A percentile compares a stretch with the other conserved stretches of the same genome.
phyloP scores from a whole-genome alignment of 92 coral and sea anemone genomes.

The Umimayanthus chanpuru region DNA sequence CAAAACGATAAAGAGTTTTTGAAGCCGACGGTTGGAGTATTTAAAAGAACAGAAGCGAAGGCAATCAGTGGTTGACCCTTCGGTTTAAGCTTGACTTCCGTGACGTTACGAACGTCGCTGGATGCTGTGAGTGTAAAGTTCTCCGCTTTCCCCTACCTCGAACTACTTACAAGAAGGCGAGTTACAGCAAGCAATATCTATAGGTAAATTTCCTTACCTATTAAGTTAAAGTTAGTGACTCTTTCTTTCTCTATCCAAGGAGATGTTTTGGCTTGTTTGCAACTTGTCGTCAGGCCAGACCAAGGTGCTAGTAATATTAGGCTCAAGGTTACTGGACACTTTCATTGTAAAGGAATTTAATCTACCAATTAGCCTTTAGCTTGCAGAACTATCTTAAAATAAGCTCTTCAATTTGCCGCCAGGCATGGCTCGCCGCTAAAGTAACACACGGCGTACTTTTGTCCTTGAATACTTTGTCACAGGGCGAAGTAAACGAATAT shows the following conservation, averaged over 20 bases:
- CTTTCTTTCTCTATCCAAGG: slow-evolving; percentile 11
- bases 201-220: neutral
- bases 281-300: slow-evolving; percentile 25
- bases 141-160: neutral
- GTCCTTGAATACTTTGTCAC: neutral
- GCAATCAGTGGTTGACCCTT: neutral
- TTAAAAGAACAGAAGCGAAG: neutral
- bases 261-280: neutral
- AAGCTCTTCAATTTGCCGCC: slow-evolving; percentile 16
- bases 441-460: neutral
- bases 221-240: neutral
- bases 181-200: neutral
- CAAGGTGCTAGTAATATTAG: neutral
- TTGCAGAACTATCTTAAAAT: neutral
- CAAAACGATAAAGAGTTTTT: neutral
- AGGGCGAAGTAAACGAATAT: neutral
- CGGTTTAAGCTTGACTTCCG: slow-evolving; percentile 4
- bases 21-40: neutral
- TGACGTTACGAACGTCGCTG: neutral
- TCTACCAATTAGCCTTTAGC: slow-evolving; percentile 37
- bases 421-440: slow-evolving; percentile 5
- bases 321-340: neutral
- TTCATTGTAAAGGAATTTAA: slow-evolving; percentile 28
- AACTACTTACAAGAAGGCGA: neutral
- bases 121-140: neutral